Percentiles rank a stretch among this genome's conserved stretches.
Conservation (phyloP, 2,888 invertebrate genomes). For the Tolmerus cingulatus region DNA sequence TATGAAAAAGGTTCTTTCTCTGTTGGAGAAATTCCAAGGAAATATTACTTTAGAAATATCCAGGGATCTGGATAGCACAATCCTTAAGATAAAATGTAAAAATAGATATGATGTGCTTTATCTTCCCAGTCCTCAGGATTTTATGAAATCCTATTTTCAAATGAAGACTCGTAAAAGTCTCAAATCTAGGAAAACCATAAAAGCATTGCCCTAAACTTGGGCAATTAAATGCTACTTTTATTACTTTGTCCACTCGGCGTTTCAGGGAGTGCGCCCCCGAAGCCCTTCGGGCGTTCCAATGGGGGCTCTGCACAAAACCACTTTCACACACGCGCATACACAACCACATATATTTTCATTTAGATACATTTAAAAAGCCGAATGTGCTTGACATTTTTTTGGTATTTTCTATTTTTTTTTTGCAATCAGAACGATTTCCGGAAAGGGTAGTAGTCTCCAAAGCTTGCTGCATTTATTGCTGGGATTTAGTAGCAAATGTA, state of each 20-base stretch:
- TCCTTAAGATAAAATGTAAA: slow-evolving; percentile 9
- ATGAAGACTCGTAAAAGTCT: slow-evolving; percentile 21
- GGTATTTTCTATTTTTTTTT: too few relatives aligned
- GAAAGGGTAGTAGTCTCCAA: neutral
- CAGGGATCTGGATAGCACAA: neutral
- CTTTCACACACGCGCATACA: neutral
- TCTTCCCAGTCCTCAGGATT: neutral
- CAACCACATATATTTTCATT: neutral
- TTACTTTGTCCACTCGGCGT: neutral
- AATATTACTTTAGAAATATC: slow-evolving; percentile 7
- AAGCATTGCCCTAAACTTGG: slow-evolving; percentile 21
- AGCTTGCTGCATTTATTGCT: neutral
- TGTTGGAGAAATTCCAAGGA: neutral
- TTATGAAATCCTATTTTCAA: slow-evolving; percentile 34
- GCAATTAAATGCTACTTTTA: slow-evolving; percentile 25
- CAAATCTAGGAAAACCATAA: slow-evolving; percentile 28
- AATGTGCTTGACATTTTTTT: slow-evolving; percentile 6
- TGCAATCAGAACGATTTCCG: neutral
- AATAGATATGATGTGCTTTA: slow-evolving; percentile 26
- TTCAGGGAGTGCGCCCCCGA: neutral
- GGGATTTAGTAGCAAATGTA: neutral
- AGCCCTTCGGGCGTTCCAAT: neutral
- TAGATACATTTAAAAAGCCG: neutral
- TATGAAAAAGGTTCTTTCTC: slow-evolving; percentile 3
- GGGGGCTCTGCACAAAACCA: neutral